These are phyloP conservation scores for Strongylocentrotus purpuratus DNA, from an alignment of 35 echinoderm and acorn worm species.

Conservation along the genomic window DNA sequence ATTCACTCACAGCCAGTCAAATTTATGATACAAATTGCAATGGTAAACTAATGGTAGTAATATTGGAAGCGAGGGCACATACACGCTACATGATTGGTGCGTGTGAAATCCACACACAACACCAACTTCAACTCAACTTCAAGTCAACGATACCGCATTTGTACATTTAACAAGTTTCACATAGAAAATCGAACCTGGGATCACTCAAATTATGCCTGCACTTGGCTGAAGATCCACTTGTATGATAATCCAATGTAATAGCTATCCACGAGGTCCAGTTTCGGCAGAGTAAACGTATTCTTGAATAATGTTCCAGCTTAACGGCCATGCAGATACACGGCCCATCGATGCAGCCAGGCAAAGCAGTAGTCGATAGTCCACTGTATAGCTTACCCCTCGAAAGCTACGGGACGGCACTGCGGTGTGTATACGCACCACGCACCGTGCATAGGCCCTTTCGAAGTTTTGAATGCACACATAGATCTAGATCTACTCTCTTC, in stretches of 20 bases:
- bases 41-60: too few species aligned
- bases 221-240: background rate
- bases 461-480: background rate
- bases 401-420: slow-evolving; percentile 30
- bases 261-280: background rate
- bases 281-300: background rate
- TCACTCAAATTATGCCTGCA: background rate
- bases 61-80: too few species aligned
- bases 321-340: background rate
- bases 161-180: too few species aligned
- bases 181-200: background rate
- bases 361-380: background rate
- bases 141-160: too few species aligned
- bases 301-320: background rate
- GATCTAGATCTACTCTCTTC: background rate
- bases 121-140: too few species aligned
- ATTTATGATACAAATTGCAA: too few species aligned
- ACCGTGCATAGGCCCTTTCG: background rate
- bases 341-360: background rate
- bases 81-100: too few species aligned
- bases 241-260: background rate
- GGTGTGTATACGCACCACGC: background rate
- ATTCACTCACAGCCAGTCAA: too few species aligned
- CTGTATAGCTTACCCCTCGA: background rate
- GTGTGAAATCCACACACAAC: too few species aligned